Evolutionary conservation across 2,113 vertebrate genomes (phyloP).

Genomic region (Perccottus glenii): DNA sequence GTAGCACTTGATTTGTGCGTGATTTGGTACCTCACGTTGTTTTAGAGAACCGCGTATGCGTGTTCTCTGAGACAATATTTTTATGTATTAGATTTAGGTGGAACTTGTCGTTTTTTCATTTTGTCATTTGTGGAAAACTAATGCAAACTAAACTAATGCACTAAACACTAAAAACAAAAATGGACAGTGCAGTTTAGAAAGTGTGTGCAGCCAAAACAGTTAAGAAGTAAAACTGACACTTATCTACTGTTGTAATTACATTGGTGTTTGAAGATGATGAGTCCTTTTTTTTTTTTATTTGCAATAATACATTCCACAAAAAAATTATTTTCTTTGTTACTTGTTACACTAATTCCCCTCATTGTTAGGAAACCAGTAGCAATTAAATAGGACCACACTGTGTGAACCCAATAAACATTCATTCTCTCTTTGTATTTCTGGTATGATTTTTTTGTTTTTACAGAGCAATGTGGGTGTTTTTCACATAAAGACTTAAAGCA

Average conservation of each 20-base stretch:
- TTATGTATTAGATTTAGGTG: slow-evolving; percentile 1
- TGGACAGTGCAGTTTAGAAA: background rate
- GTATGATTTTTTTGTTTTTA: background rate
- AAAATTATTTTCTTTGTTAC: slow-evolving; percentile 19
- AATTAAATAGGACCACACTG: slow-evolving; percentile 50
- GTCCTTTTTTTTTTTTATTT: slow-evolving; percentile 11
- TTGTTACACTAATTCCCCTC: slow-evolving; percentile 39
- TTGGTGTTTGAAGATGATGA: slow-evolving; percentile 23
- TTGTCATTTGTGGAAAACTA: background rate
- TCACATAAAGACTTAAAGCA: too few species aligned
- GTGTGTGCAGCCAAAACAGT: slow-evolving; percentile 15
- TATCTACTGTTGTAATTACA: slow-evolving; percentile 22
- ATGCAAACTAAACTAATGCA: too few species aligned
- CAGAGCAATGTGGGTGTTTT: too few species aligned
- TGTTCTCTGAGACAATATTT: background rate
- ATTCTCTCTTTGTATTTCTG: slow-evolving; percentile 57
- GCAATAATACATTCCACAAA: slow-evolving; percentile 56
- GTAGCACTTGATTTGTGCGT: slow-evolving; percentile 54
- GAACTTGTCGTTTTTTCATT: background rate
- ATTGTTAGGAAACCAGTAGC: slow-evolving; percentile 37
- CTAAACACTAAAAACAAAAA: background rate
- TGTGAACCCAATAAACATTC: slow-evolving; percentile 65
- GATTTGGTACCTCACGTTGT: slow-evolving; percentile 42
- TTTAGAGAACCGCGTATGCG: background rate
- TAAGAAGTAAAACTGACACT: slow-evolving; percentile 35